Base-by-base conservation (phyloP, 2,888 invertebrate genomes). In the Troilus luridus region DNA sequence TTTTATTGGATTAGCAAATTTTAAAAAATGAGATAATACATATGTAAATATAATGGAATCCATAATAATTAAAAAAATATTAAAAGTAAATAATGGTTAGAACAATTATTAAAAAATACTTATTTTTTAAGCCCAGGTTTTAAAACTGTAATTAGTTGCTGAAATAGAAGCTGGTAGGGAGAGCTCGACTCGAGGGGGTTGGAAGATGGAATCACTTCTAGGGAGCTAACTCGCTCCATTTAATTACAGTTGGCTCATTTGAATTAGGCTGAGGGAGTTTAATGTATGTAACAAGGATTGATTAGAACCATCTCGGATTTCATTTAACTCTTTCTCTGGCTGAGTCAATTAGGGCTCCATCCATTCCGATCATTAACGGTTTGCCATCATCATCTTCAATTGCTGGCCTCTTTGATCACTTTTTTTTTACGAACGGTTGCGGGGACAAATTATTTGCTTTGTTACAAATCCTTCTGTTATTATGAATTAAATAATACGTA, bases 271-370 rank as follows among this genome's bases (percentile, higher is more conserved):
- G 85, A 58, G 56, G 56, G 85, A 56, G 56, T 85, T 85, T 85
- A 85, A 85, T 85, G 85, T 85, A 85, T 85, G 85, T 85, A 85
- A 85, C 85, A 58, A 85, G 85, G 85, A 85, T 85, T 85, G 85
- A 85, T 85, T 85, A 58, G 85, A 58, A 85, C 85, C 56, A 58
- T 85, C 85, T 85, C 56, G 56, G 85, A 85, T 85, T 85, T 85
- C 85, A 85, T 85, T 85, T 58, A 85, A 85, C 85, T 85, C 85
- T 85, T 85, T 85, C 72, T 77, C 72, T 77, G 17, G 17, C 72
- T 77, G 27, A 77, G 72, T 77, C 72, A 77, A 77, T 77, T 77
- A 77, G 72, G 19, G 27, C 8, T 0, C 72, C 72, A 77, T 77
- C 72, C 72, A 77, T 77, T 77, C 72, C 72, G 72, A 77, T 77